A percentile compares a stretch with the other conserved stretches of the same genome.
phyloP scores from a whole-genome alignment of 2,113 vertebrate genomes.

The Panthera uncia region DNA sequence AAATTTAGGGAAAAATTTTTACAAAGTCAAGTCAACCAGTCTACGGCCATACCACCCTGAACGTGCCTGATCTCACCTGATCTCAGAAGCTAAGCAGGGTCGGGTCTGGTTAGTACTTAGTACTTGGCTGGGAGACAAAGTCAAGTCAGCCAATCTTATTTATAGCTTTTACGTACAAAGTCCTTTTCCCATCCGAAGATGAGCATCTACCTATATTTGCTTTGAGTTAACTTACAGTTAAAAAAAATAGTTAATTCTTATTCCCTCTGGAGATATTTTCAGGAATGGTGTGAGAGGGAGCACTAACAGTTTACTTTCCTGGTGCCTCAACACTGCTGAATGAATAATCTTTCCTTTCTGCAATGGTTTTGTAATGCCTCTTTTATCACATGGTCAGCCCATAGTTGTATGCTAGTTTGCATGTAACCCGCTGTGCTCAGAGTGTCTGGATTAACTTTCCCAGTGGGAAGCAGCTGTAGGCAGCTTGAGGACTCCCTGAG shows the following conservation, averaged over 20 bases:
- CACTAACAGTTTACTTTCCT: conserved; percentile 6
- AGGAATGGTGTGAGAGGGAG: neutral
- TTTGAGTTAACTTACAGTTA: conserved; percentile 27
- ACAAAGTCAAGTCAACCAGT: neutral
- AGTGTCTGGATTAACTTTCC: neutral
- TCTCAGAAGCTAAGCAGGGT: too few species aligned
- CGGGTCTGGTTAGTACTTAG: too few species aligned
- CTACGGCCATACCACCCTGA: too few species aligned
- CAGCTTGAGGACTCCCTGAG: neutral
- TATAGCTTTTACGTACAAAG: conserved; percentile 4
- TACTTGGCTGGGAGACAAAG: too few species aligned
- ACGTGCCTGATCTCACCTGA: too few species aligned
- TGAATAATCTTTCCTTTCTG: conserved; percentile 5
- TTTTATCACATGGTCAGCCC: neutral
- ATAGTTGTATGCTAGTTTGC: neutral
- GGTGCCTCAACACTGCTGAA: neutral
- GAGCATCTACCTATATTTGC: neutral
- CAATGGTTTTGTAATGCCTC: neutral
- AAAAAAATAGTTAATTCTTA: neutral
- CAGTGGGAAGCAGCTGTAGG: neutral
- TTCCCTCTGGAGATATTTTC: conserved; percentile 41
- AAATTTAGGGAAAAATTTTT: neutral
- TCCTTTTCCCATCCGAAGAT: neutral
- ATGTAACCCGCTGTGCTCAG: neutral
- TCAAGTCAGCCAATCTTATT: neutral